A percentile compares a stretch with the other conserved stretches of the same genome.
Conservation (phyloP, 1,140 invertebrate species). For the Physella acuta region DNA sequence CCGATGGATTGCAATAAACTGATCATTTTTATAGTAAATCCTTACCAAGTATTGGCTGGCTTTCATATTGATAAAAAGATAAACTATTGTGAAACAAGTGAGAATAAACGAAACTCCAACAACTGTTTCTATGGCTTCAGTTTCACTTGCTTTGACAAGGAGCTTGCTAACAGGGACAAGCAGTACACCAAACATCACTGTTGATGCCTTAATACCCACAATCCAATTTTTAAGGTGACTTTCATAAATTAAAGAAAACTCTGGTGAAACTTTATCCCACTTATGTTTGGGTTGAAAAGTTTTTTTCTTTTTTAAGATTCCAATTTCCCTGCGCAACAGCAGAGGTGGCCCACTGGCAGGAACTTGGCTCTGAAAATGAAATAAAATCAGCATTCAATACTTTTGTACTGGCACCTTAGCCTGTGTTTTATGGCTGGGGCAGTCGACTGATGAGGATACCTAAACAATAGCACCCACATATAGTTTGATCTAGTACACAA, state of each 20-base stretch:
- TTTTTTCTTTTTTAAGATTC: no score
- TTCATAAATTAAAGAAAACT: slow-evolving; percentile 1
- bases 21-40: slow-evolving; percentile 13
- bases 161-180: not conserved
- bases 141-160: not conserved
- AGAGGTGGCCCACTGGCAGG: no score
- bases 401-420: no score
- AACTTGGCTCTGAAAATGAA: no score
- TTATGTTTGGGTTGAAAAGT: not conserved
- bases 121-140: not conserved
- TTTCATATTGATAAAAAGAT: not conserved
- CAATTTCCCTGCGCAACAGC: no score
- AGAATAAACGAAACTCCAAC: not conserved
- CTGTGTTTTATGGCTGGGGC: no score
- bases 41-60: not conserved
- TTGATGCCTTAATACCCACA: not conserved
- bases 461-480: no score
- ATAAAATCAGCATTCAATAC: no score
- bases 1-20: slow-evolving; percentile 13
- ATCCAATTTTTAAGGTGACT: slow-evolving; percentile 8
- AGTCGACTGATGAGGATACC: no score
- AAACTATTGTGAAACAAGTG: not conserved
- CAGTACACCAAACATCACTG: not conserved
- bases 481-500: no score
- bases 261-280: slow-evolving; percentile 1